A percentile compares a stretch with the other conserved stretches of the same genome.
phyloP scores from a whole-genome alignment of 2,888 invertebrate genomes.

The Drosophila lutescens region DNA sequence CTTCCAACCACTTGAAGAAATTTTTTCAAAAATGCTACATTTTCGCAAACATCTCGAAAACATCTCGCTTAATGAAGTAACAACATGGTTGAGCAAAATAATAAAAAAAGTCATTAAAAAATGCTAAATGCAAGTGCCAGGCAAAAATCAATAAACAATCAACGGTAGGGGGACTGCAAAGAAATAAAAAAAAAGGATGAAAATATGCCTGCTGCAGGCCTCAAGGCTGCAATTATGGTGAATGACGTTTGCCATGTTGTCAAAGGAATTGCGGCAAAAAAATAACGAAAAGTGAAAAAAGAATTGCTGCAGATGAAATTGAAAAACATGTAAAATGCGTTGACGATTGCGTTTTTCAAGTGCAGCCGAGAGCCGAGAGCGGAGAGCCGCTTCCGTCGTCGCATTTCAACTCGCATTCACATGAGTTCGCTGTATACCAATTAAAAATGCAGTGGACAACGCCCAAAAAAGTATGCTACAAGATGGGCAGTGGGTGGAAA shows the following conservation, averaged over 20 bases:
- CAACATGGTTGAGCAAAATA: slow-evolving; percentile 57
- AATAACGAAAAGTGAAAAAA: slow-evolving; percentile 19
- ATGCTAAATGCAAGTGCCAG: slow-evolving; percentile 64
- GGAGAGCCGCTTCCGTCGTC: slow-evolving; percentile 8
- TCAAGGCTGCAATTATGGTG: slow-evolving; percentile 73
- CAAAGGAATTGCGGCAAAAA: slow-evolving; percentile 59
- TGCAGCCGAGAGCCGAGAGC: slow-evolving; percentile 46
- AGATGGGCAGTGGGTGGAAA: slow-evolving; percentile 6
- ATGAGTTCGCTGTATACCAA: slow-evolving; percentile 63
- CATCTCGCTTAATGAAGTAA: slow-evolving; percentile 72
- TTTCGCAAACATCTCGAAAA: slow-evolving; percentile 35
- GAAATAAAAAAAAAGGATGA: slow-evolving; percentile 15
- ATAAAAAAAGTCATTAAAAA: slow-evolving; percentile 68
- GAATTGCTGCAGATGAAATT: slow-evolving; percentile 31
- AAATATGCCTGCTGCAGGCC: slow-evolving; percentile 35
- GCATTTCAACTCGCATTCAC: slow-evolving; percentile 19
- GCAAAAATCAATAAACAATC: slow-evolving; percentile 73
- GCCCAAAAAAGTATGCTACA: slow-evolving; percentile 69
- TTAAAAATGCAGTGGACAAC: slow-evolving; percentile 77
- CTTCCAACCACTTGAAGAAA: slow-evolving; percentile 58
- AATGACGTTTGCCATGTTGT: slow-evolving; percentile 45
- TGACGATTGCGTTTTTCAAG: slow-evolving; percentile 75
- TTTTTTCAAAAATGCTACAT: slow-evolving; percentile 57
- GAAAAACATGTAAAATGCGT: slow-evolving; percentile 60
- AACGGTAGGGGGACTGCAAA: slow-evolving; percentile 34